Base-by-base conservation (phyloP, 2,113 vertebrate species). In the Gadus chalcogrammus region DNA sequence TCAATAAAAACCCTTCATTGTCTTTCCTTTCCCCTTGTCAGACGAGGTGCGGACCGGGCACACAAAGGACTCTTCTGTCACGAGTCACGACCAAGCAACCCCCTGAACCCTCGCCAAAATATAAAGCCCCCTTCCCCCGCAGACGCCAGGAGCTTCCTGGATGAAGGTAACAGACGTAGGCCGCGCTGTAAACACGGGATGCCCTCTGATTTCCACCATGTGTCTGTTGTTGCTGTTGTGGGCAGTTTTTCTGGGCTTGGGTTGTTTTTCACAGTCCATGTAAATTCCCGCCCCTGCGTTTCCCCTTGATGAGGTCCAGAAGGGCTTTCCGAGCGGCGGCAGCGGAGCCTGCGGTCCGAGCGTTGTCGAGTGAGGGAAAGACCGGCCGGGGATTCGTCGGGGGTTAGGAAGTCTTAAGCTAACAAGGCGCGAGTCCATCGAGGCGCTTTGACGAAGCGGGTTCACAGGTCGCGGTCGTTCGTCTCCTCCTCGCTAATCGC, bases 1-100 rank as follows among this genome's bases (percentile, higher is more conserved):
- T 75, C 73, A 11, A 76, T 89, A n/a, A 80, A 87, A 86, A 88
- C 84, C 83, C 79, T 52, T 78, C 79, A 82, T 87, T 85, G 86
- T 89, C 82, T 81, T 69, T 65, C 67, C 75, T 80, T 62, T 22
- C 31, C 31, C 31, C 31, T 35, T 76, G 84, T 82, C 83, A 65
- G 66, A 73, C 77, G 81, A 82, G 65, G 69, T 72, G 70, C 42
- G 2, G 64, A 22, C 60, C 79, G 63, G 27, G 62, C 80, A 35
- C 31, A 88, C 85, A 89, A 90, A 86, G 71, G 65, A 16, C 69
- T 20, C 18, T 71, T 82, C 84, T 89, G 82, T 90, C 71, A 22
- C 67, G 16, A 7, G 82, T 90, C 71, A 22, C 67, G 16, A 7
- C 55, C 55, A 17, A 74, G 20, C 64, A 66, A 15, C 17, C 72